These are phyloP conservation scores for Oryzaephilus surinamensis DNA, from an alignment of 1,140 invertebrate species.

Conservation along the genomic window DNA sequence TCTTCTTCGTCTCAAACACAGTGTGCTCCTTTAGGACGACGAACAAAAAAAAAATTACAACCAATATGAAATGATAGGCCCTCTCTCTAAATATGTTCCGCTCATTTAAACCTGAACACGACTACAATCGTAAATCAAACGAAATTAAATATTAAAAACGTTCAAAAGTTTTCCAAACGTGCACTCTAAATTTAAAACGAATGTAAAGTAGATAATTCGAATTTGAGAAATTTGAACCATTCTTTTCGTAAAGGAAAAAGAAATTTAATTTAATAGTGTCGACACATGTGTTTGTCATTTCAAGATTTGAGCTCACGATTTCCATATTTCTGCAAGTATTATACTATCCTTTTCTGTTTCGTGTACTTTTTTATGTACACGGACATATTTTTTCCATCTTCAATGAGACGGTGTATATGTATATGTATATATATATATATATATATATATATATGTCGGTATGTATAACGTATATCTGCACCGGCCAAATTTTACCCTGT, in stretches of 20 bases:
- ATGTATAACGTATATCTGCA: too few species aligned
- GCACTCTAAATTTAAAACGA: slow-evolving; percentile 36
- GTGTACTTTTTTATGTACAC: too few species aligned
- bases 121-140: slow-evolving; percentile 37
- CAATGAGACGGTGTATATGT: too few species aligned
- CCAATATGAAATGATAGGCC: not conserved
- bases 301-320: slow-evolving; percentile 30
- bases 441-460: too few species aligned
- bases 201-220: slow-evolving; percentile 39
- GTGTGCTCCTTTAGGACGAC: not conserved
- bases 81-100: slow-evolving; percentile 12
- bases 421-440: too few species aligned
- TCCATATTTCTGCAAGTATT: slow-evolving; percentile 30
- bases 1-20: too few species aligned
- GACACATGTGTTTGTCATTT: slow-evolving; percentile 37
- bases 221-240: slow-evolving; percentile 35
- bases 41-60: not conserved
- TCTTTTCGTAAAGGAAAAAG: slow-evolving; percentile 33
- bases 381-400: too few species aligned
- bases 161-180: slow-evolving; percentile 28
- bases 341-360: slow-evolving; percentile 17
- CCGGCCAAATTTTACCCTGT: too few species aligned
- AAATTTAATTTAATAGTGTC: slow-evolving; percentile 38
- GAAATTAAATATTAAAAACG: slow-evolving; percentile 39
- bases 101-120: slow-evolving; percentile 28